Base-by-base conservation (phyloP, 2,113 vertebrate species). In the Pseudopodoces humilis region DNA sequence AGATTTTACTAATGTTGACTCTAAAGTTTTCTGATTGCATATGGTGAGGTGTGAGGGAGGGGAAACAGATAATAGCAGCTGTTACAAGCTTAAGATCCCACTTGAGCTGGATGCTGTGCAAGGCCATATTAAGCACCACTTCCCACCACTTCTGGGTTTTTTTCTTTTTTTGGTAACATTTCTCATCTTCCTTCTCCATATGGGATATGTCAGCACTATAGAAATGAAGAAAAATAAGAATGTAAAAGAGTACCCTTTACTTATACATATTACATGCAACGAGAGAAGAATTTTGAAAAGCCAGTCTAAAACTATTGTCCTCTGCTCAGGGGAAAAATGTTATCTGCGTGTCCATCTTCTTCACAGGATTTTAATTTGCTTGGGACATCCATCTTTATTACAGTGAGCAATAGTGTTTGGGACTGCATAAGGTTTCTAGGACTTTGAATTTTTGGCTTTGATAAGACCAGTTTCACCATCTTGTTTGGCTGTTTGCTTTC, bases 181-280 rank as follows among this genome's bases (percentile, higher is more conserved):
- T 78, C 31, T 72, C 17, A 44, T 64, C 49, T 88, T 85, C 15
- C 16, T 90, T 63, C 20, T 17, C 30, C 15, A 41, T 55, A 41
- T 4, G 14, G 59, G 64, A 90, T 65, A 62, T 10, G 2, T 16
- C 71, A 90, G 22, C 41, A 46, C 3, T 63, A 28, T 18, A 76
- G n/a, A 90, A 85, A 75, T 75, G 25, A 90, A 83, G 39, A 67
- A 44, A 85, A 84, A 83, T 58, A 23, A 79, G 84, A 80, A 59
- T 15, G 30, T 7, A 63, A 63, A 90, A 71, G 16, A 35, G 4
- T 60, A 67, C 9, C 10, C 4, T 17, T 22, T 71, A 17, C 35
- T 39, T 19, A 15, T 24, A 68, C 33, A 69, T 79, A 59, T 84
- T 8, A 31, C 15, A 19, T 67, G 10, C 49, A 78, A 31, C 0